phyloP scores from a whole-genome alignment of 2,113 vertebrate species.

The Acrocephalus arundinaceus region DNA sequence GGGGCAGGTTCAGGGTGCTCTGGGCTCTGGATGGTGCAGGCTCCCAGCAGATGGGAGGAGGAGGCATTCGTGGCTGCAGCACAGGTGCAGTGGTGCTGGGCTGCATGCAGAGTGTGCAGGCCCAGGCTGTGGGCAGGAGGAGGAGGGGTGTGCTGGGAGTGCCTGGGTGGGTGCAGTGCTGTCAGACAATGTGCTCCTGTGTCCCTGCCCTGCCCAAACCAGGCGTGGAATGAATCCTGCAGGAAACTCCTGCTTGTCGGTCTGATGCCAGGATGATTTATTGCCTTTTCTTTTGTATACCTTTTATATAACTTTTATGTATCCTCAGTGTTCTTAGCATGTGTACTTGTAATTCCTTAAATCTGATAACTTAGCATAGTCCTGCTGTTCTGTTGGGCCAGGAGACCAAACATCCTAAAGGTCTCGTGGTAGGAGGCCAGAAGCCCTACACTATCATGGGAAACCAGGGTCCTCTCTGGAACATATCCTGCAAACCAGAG shows the following conservation, averaged over 20 bases:
- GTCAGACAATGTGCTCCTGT: fast-evolving
- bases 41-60: neutral
- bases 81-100: neutral
- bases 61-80: neutral
- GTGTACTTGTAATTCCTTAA: too few relatives aligned
- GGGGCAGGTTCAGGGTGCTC: neutral
- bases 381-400: neutral
- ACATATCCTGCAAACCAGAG: neutral
- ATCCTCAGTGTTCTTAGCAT: neutral
- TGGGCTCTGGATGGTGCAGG: neutral
- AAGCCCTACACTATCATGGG: neutral
- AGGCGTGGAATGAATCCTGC: neutral
- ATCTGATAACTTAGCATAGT: too few relatives aligned
- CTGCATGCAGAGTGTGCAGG: neutral
- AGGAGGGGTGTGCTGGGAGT: neutral
- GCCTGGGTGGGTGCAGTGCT: fast-evolving
- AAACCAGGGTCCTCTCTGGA: neutral
- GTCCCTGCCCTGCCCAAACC: neutral
- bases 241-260: fast-evolving
- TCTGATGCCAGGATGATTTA: neutral
- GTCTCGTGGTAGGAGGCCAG: neutral
- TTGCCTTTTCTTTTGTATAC: neutral
- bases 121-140: neutral
- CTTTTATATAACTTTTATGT: neutral
- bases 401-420: neutral